Evolutionary conservation across 2,113 vertebrate species (phyloP), one percentile per base, ranked within the genome.

Genomic region (Petrocephalus microphthalmus): DNA sequence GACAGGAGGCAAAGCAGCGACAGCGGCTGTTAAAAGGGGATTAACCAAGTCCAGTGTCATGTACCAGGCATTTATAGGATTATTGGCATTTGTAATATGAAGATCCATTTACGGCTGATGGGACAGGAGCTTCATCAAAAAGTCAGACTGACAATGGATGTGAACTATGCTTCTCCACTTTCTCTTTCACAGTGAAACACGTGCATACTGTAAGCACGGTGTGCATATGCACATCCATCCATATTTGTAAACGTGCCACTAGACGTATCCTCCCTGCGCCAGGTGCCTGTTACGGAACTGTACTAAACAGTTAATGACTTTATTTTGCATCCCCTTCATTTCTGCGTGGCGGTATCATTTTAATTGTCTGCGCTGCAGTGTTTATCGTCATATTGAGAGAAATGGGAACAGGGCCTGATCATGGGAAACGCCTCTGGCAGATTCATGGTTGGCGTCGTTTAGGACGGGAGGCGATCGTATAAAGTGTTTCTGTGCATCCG

Each of bases 51-150:
- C 57, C 87, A 84, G 51, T 87, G 88, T 53, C 84, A 74, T 60
- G 87, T 87, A 56, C 47, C n/a, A 57, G 25, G 17, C 84, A 87
- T 91, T 91, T 89, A 88, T 88, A 74, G 84, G 86, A 71, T 86
- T 86, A 89, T 81, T 67, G 87, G 87, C 87, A 67, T 2, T 15
- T 74, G 81, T 51, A 20, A 84, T 89, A 84, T 88, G 86, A 84
- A 88, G 89, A 88, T 91, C 49, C 54, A 71, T 89, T 90, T 88
- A 89, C 47, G 17, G 71, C 7, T 53, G 49, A 60, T 37, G 53
- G 84, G 33, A 78, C 3, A 51, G 54, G 84, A 89, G 47, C 87
- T 89, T 89, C 78, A 88, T 91, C 60, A 89, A 87, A 84, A 88
- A 57, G 54, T 57, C 81, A 86, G 84, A 22, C 25, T 85, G 42